phyloP scores from a whole-genome alignment of 2,113 vertebrate species.

The Chascanopsetta lugubris region DNA sequence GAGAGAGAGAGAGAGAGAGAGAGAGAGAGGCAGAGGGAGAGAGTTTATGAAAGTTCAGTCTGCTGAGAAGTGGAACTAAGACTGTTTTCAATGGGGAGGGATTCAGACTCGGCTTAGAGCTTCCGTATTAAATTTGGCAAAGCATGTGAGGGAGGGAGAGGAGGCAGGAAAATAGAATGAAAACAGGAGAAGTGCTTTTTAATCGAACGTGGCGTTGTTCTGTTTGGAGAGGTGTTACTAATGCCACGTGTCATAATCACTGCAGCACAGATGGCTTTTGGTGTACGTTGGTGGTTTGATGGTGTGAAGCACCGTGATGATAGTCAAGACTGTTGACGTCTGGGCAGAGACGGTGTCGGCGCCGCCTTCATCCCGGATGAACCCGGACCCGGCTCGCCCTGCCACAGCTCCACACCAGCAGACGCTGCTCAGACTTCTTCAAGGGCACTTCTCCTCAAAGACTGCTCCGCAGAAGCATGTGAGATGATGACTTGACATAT shows the following conservation, averaged over 20 bases:
- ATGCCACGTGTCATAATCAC: slow-evolving; percentile 13
- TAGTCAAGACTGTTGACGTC: slow-evolving; percentile 22
- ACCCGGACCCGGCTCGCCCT: slow-evolving; percentile 11
- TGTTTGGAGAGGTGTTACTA: slow-evolving; percentile 25
- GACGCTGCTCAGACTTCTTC: background rate
- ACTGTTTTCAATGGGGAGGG: slow-evolving; percentile 52
- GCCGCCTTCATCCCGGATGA: slow-evolving; percentile 16
- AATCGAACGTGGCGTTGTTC: slow-evolving; percentile 16
- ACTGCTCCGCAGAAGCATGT: background rate
- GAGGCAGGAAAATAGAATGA: slow-evolving; percentile 28
- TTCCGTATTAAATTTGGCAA: slow-evolving; percentile 36
- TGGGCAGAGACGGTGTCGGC: slow-evolving; percentile 18
- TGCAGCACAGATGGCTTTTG: background rate
- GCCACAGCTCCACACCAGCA: slow-evolving; percentile 9
- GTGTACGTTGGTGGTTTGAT: background rate
- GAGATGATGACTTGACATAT: background rate
- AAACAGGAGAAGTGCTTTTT: slow-evolving; percentile 9
- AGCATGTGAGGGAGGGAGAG: slow-evolving; percentile 6
- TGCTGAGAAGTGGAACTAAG: slow-evolving; percentile 72
- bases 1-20: background rate
- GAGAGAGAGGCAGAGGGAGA: slow-evolving; percentile 5
- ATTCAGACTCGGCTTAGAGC: slow-evolving; percentile 40
- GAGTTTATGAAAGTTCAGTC: slow-evolving; percentile 55
- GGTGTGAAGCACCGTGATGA: slow-evolving; percentile 16
- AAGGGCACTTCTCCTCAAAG: background rate